Evolutionary conservation across 2,888 invertebrate genomes (phyloP).

Genomic region (Papilio demoleus): DNA sequence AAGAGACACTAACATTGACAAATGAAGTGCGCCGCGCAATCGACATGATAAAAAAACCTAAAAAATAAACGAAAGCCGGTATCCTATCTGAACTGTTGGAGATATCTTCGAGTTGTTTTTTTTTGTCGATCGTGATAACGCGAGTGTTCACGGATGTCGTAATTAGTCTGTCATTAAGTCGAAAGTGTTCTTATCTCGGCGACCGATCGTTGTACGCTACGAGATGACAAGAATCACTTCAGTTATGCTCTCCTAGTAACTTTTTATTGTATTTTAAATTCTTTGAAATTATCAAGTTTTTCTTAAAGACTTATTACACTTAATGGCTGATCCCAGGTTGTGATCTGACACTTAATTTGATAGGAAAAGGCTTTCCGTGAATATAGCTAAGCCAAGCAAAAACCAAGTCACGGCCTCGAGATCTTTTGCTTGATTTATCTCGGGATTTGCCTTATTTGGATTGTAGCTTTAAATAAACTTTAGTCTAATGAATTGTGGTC

Average conservation of each 20-base stretch:
- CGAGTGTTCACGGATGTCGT: constrained; percentile 48
- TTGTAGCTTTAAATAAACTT: background rate
- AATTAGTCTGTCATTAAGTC: constrained; percentile 67
- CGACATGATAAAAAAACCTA: constrained; percentile 6
- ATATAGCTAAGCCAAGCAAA: too few species aligned
- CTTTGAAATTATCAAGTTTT: background rate
- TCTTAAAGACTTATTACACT: background rate
- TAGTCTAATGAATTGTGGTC: background rate
- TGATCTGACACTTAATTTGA: background rate
- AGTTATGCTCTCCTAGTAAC: constrained; percentile 2
- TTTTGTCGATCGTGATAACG: constrained; percentile 47
- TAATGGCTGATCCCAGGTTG: background rate
- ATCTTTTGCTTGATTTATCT: too few species aligned
- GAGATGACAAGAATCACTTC: constrained; percentile 44
- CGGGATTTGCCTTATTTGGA: too few species aligned
- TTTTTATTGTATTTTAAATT: background rate
- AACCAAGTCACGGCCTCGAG: too few species aligned
- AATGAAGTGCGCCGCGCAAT: constrained; percentile 33
- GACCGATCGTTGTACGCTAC: constrained; percentile 52
- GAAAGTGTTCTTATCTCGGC: constrained; percentile 57
- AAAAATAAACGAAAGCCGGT: constrained; percentile 42
- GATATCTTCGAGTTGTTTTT: constrained; percentile 31
- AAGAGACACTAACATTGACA: constrained; percentile 39
- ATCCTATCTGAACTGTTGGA: constrained; percentile 42
- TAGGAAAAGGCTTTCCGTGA: too few species aligned